Conservation (phyloP, 2,797 vertebrate genomes). For the Kryptolebias ocellatus region DNA sequence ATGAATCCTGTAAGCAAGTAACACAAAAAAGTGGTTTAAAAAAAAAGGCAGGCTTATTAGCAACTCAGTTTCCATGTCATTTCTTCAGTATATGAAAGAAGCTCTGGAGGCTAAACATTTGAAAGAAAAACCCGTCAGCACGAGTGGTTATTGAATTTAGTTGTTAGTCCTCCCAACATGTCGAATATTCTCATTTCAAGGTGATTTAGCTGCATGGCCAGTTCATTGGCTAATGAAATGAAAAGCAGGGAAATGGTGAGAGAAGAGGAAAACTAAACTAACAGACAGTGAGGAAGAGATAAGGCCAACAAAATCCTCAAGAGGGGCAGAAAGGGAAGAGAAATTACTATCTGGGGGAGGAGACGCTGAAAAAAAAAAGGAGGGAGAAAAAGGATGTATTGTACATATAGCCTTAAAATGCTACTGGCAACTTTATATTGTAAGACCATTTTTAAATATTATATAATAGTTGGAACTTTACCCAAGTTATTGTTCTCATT, state of each 20-base stretch:
- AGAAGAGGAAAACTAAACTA: not conserved
- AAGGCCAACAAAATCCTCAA: not conserved
- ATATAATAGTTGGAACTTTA: no score
- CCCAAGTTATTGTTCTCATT: no score
- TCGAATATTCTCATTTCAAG: constrained; percentile 50
- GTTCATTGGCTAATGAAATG: constrained; percentile 25
- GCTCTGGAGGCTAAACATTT: constrained; percentile 17
- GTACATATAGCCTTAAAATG: not conserved
- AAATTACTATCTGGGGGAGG: not conserved
- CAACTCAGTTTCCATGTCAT: constrained; percentile 1
- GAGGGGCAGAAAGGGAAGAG: no score
- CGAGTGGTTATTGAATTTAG: constrained; percentile 42
- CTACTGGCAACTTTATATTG: not conserved
- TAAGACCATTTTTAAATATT: not conserved
- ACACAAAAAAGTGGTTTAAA: not conserved
- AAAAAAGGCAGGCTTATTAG: constrained; percentile 11
- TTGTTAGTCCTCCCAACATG: constrained; percentile 39
- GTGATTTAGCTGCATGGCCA: constrained; percentile 42
- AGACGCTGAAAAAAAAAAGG: not conserved
- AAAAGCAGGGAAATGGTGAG: constrained; percentile 2
- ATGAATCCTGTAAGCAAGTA: constrained; percentile 4
- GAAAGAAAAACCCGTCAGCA: constrained; percentile 9
- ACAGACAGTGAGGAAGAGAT: not conserved
- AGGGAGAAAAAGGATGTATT: not conserved
- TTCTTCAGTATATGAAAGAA: constrained; percentile 16